Conservation (phyloP, 2,113 vertebrate species). For the Microtus montanus region DNA sequence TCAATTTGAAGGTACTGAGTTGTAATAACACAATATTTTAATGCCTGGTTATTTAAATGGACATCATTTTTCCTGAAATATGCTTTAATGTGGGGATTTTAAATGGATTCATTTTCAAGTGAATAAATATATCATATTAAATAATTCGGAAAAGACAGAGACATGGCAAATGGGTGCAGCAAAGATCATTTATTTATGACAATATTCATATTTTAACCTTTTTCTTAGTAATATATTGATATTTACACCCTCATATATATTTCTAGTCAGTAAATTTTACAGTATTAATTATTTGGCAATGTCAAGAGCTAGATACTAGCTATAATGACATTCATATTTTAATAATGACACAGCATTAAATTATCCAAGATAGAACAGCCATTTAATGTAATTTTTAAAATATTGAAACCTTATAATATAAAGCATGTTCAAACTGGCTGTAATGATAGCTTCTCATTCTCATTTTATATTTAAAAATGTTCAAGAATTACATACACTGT, state of each 20-base stretch:
- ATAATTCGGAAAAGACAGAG: slow-evolving; percentile 37
- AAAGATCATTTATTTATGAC: slow-evolving; percentile 44
- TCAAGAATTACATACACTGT: not conserved
- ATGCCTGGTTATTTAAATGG: slow-evolving; percentile 17
- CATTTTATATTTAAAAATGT: not conserved
- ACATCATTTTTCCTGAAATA: not conserved
- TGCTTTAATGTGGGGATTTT: not conserved
- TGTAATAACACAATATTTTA: slow-evolving; percentile 23
- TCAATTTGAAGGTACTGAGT: not conserved
- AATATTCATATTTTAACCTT: slow-evolving; percentile 34
- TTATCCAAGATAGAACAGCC: slow-evolving; percentile 7
- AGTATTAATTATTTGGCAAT: slow-evolving; percentile 59
- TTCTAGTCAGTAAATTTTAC: slow-evolving; percentile 49
- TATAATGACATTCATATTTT: slow-evolving; percentile 45
- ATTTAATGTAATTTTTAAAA: slow-evolving; percentile 48
- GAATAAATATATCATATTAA: slow-evolving; percentile 45
- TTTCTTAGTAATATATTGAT: slow-evolving; percentile 38
- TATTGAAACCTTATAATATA: slow-evolving; percentile 13
- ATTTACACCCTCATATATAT: not conserved
- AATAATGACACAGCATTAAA: slow-evolving; percentile 46
- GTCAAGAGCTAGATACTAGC: slow-evolving; percentile 14
- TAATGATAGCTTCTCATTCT: slow-evolving; percentile 15
- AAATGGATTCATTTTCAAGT: slow-evolving; percentile 55
- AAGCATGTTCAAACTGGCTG: not conserved
- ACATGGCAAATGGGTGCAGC: slow-evolving; percentile 18